Evolutionary conservation across 2,113 vertebrate genomes (phyloP), one percentile per base, ranked within the genome.

Genomic region (Columba janthina): DNA sequence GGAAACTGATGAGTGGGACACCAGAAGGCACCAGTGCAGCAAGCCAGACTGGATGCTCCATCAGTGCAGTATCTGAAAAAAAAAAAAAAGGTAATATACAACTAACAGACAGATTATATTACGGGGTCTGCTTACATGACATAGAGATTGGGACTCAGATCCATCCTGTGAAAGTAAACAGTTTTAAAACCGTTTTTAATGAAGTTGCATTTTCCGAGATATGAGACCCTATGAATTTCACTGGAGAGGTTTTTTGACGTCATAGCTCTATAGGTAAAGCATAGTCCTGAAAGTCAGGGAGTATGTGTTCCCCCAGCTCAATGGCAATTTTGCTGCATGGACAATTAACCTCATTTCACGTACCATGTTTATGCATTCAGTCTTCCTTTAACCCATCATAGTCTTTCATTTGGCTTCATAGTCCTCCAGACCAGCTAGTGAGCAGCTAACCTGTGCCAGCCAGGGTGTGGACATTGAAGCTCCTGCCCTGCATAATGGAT

Each of bases 1-100:
- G 66, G 57, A 56, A 14, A 29, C 26, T 18, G 34, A 85, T 15
- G 90, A 95, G 48, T 36, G 16, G 14, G 94, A 97, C 32, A 82
- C 57, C 2, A 97, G 96, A 97, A 96, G 96, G 31, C 72, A 98
- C 57, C 94, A 95, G 22, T 93, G 95, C 89, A 90, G 95, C 32
- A 98, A 97, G 74, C 87, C 98, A 71, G 97, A 98, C 82, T 97
- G 79, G 36, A 94, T 92, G 31, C 73, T 98, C 44, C 85, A 94
- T 58, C 36, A 96, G 36, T 95, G 91, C 81, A 96, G 97, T 65
- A 70, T 89, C 38, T 64, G 97, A 97, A 88, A 89, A 34, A 42
- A 83, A 97, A 97, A 95, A 85, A 90, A 46, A 19, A 46, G 44
- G 44, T 46, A 46, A 46, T 46, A 46, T 61, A 34, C 13, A 53